phyloP scores from a whole-genome alignment of 2,113 vertebrate genomes.

The Mormyrus lacerda region DNA sequence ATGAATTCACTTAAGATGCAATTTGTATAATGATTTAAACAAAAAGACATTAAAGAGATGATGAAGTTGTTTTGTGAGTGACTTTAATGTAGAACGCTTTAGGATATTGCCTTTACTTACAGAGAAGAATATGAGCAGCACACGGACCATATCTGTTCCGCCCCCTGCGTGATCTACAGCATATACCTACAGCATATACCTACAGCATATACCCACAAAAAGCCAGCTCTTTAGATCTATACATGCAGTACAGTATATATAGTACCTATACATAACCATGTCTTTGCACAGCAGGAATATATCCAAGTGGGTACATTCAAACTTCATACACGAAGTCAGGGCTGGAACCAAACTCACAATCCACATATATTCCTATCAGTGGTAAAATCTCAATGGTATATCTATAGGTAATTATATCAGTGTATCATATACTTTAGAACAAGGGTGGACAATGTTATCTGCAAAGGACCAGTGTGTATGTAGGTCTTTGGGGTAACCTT shows the following conservation, averaged over 20 bases:
- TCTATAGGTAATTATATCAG: background rate
- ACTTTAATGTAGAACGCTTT: background rate
- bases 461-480: no score
- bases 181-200: background rate
- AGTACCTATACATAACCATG: background rate
- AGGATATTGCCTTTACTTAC: background rate
- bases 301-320: background rate
- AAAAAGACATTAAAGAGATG: background rate
- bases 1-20: background rate
- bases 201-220: background rate
- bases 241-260: background rate
- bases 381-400: background rate
- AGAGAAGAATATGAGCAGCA: background rate
- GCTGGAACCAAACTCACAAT: background rate
- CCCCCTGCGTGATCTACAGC: background rate
- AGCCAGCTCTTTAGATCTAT: background rate
- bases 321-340: background rate
- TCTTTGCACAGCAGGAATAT: background rate
- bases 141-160: background rate
- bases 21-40: background rate
- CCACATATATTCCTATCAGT: background rate
- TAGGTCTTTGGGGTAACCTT: no score
- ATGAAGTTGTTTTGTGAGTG: background rate
- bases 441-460: no score
- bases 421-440: background rate